A percentile compares a stretch with the other conserved stretches of the same genome.
phyloP scores from a whole-genome alignment of 53 echinoderm and acorn worm genomes.

The Echinarachnius parma region DNA sequence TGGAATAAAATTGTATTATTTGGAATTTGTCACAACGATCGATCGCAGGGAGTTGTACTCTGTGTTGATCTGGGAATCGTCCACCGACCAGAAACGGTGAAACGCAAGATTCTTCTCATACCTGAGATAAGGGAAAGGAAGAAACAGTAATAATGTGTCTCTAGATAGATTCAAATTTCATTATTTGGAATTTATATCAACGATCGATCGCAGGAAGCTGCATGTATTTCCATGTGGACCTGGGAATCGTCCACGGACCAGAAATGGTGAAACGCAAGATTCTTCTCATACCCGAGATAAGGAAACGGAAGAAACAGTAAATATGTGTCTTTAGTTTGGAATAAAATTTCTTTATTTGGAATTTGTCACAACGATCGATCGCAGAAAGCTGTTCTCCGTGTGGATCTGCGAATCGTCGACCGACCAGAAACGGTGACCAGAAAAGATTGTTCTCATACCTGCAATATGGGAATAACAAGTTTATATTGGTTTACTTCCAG shows the following conservation, averaged over 20 bases:
- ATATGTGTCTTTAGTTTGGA: too few relatives aligned
- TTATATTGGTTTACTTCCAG: too few relatives aligned
- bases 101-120: slow-evolving; percentile 97
- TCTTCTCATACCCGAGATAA: slow-evolving; percentile 97
- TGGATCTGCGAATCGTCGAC: slow-evolving; percentile 82
- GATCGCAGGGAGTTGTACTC: slow-evolving; percentile 88
- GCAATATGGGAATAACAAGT: too few relatives aligned
- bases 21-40: slow-evolving; percentile 91
- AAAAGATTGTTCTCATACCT: slow-evolving; percentile 98
- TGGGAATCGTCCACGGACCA: slow-evolving; percentile 90
- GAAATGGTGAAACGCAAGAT: slow-evolving; percentile 94
- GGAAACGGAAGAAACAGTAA: too few relatives aligned
- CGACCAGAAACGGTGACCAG: slow-evolving; percentile 98
- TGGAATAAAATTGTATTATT: too few relatives aligned
- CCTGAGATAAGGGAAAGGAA: too few relatives aligned
- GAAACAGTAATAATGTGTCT: too few relatives aligned
- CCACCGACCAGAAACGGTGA: slow-evolving; percentile 97
- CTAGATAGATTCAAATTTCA: too few relatives aligned
- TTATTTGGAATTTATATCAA: too few relatives aligned
- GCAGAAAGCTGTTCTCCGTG: slow-evolving; percentile 82
- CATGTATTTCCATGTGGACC: slow-evolving; percentile 82
- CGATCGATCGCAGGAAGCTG: slow-evolving; percentile 88
- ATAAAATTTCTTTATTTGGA: too few relatives aligned
- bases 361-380: slow-evolving; percentile 92
- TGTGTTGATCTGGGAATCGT: slow-evolving; percentile 80